phyloP scores from a whole-genome alignment of 2,888 invertebrate species.

The Augochlorella aurata region DNA sequence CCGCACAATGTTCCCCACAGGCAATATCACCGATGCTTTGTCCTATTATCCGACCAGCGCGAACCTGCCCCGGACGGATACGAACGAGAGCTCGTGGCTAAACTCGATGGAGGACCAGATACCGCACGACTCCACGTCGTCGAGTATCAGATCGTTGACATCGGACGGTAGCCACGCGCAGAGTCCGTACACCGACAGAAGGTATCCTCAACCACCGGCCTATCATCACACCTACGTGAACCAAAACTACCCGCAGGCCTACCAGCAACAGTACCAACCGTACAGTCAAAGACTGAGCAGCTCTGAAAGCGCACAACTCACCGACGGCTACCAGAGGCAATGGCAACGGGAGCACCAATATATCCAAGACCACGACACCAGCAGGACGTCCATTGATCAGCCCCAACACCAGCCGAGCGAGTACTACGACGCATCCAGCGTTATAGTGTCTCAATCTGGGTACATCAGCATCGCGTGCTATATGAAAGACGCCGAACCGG shows the following conservation, averaged over 20 bases:
- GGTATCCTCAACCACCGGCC: conserved; percentile 78
- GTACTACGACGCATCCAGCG: conserved; percentile 84
- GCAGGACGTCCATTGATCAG: conserved; percentile 68
- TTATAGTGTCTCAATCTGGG: conserved; percentile 90
- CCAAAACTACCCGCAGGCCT: conserved; percentile 76
- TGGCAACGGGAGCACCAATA: conserved; percentile 78
- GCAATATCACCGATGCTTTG: conserved; percentile 89
- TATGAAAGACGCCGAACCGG: conserved; percentile 83
- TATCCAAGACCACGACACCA: conserved; percentile 71
- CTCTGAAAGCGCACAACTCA: conserved; percentile 73
- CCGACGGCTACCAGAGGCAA: conserved; percentile 76
- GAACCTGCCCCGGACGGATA: conserved; percentile 84
- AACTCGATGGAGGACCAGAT: conserved; percentile 83
- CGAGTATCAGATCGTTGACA: conserved; percentile 79
- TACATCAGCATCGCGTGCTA: conserved; percentile 90
- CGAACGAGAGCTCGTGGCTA: conserved; percentile 85
- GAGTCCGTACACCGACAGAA: conserved; percentile 75
- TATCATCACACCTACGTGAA: conserved; percentile 77
- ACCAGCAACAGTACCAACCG: conserved; percentile 77
- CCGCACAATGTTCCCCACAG: conserved; percentile 87
- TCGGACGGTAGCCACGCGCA: conserved; percentile 78
- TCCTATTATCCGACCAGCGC: conserved; percentile 91
- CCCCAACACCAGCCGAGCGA: conserved; percentile 70
- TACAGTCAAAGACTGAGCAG: conserved; percentile 72
- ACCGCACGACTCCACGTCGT: conserved; percentile 84